These are phyloP conservation scores for Drosophila bifasciata DNA, from an alignment of 1,140 invertebrate genomes.

Conservation along the genomic window DNA sequence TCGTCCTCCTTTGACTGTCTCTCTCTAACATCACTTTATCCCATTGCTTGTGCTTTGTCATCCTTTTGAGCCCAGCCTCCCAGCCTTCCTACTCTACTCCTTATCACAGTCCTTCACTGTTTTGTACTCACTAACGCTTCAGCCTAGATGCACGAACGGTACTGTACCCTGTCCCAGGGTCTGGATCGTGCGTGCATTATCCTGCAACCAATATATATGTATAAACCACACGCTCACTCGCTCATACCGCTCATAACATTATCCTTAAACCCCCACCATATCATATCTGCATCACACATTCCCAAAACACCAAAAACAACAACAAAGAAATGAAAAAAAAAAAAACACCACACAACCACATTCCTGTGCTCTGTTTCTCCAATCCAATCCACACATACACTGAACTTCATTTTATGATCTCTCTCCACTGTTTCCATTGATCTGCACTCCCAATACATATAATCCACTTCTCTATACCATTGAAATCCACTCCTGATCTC, in stretches of 20 bases:
- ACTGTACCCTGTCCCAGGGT: too few relatives aligned
- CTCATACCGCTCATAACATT: conserved; percentile 75
- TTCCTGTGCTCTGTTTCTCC: conserved; percentile 46
- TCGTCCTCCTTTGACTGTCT: conserved; percentile 51
- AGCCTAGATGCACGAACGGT: conserved; percentile 13
- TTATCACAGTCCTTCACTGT: conserved; percentile 13
- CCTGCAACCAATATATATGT: conserved; percentile 25
- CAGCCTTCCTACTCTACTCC: conserved; percentile 56
- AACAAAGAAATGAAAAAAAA: conserved; percentile 30
- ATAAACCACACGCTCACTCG: conserved; percentile 68
- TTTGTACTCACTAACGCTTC: conserved; percentile 13
- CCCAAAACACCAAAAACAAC: conserved; percentile 23
- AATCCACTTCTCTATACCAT: too few relatives aligned
- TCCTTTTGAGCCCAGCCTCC: conserved; percentile 42
- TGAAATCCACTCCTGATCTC: too few relatives aligned
- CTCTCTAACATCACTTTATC: conserved; percentile 43
- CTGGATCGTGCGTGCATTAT: conserved; percentile 29
- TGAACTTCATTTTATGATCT: not conserved
- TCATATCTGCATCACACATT: conserved; percentile 69
- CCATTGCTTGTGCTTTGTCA: conserved; percentile 60
- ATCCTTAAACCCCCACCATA: conserved; percentile 54
- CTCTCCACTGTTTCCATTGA: conserved; percentile 7
- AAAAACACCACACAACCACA: conserved; percentile 37
- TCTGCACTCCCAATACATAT: conserved; percentile 1
- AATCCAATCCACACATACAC: conserved; percentile 11